These are phyloP conservation scores for Microctenopoma lineatum DNA, from an alignment of 2,797 vertebrate genomes.

Conservation along the genomic window DNA sequence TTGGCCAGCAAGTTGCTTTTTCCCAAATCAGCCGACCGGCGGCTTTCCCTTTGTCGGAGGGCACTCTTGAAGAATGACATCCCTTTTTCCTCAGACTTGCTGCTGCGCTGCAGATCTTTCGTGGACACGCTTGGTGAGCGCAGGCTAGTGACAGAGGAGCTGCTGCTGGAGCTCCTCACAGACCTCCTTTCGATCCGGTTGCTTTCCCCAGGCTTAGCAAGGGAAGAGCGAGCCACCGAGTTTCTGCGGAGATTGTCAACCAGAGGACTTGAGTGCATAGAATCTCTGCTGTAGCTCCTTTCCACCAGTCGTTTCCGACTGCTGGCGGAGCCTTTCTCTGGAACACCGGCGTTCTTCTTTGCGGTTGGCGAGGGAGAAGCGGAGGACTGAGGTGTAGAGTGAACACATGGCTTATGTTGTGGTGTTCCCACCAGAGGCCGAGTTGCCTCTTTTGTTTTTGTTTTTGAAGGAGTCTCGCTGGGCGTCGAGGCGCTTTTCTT, in stretches of 20 bases:
- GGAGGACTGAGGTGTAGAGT: slow-evolving; percentile 80
- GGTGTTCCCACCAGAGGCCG: slow-evolving; percentile 52
- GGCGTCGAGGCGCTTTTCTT: slow-evolving; percentile 86
- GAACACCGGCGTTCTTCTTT: slow-evolving; percentile 74
- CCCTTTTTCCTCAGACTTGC: slow-evolving; percentile 95
- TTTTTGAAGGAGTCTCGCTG: slow-evolving; percentile 82
- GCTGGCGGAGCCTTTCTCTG: slow-evolving; percentile 68
- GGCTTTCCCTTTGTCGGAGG: slow-evolving; percentile 93
- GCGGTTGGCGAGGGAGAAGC: slow-evolving; percentile 82
- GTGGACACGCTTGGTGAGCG: slow-evolving; percentile 85
- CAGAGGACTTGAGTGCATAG: slow-evolving; percentile 86
- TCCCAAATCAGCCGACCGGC: slow-evolving; percentile 93
- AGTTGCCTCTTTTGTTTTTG: slow-evolving; percentile 84
- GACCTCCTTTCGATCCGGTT: slow-evolving; percentile 80
- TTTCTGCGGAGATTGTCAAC: slow-evolving; percentile 83
- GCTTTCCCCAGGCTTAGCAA: slow-evolving; percentile 77
- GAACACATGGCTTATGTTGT: slow-evolving; percentile 84
- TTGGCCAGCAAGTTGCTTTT: slow-evolving; percentile 90
- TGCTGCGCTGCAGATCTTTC: slow-evolving; percentile 88
- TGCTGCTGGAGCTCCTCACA: slow-evolving; percentile 88
- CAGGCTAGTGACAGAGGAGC: slow-evolving; percentile 93
- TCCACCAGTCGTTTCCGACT: slow-evolving; percentile 88
- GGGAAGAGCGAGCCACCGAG: slow-evolving; percentile 76
- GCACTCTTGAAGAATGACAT: slow-evolving; percentile 96
- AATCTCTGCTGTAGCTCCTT: slow-evolving; percentile 89